phyloP scores from a whole-genome alignment of 2,888 invertebrate genomes.

The Macrostomum cliftonense region DNA sequence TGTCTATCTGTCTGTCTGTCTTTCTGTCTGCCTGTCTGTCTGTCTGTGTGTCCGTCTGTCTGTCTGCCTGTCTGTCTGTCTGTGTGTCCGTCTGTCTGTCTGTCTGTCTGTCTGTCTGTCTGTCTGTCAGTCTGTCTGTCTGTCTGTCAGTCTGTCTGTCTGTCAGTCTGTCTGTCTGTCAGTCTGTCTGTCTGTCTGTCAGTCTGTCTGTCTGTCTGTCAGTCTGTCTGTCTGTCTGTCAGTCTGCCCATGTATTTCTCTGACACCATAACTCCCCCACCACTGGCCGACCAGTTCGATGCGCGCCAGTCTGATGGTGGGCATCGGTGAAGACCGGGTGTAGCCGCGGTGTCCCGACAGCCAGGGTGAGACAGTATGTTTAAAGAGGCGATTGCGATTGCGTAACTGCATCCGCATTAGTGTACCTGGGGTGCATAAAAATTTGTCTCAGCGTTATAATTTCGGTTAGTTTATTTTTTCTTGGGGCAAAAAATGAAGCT shows the following conservation, averaged over 20 bases:
- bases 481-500: no score
- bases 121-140: conserved; percentile 1
- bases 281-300: background rate
- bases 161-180: conserved; percentile 1
- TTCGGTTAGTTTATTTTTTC: no score
- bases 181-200: conserved; percentile 1
- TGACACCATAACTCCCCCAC: no score
- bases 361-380: no score
- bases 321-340: no score
- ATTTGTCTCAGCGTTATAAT: no score
- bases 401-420: no score
- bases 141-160: conserved; percentile 1
- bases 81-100: conserved; percentile 1
- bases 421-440: no score
- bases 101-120: conserved; percentile 2
- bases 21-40: conserved; percentile 1
- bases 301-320: no score
- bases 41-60: background rate
- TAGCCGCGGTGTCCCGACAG: no score
- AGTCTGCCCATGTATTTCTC: background rate
- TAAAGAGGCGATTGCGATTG: no score
- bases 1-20: conserved; percentile 1
- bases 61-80: conserved; percentile 1
- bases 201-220: conserved; percentile 1
- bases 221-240: background rate